phyloP scores from a whole-genome alignment of 2,888 invertebrate genomes.

The Euplexia lucipara region DNA sequence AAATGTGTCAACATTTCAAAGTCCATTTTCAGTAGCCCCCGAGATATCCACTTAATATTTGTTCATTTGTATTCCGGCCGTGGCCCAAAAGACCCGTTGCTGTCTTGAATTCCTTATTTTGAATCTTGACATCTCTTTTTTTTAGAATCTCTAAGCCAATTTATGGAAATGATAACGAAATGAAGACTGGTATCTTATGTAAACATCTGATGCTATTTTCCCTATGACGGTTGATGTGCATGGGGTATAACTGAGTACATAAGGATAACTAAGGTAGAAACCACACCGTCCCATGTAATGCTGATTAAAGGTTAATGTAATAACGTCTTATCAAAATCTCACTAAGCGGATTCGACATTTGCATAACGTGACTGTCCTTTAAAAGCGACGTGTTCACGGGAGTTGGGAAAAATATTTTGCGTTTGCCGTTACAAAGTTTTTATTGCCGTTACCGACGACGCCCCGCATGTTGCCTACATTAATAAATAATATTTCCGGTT shows the following conservation, averaged over 20 bases:
- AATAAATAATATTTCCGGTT: constrained; percentile 60
- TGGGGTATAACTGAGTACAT: not conserved
- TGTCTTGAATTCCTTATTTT: constrained; percentile 80
- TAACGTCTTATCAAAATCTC: constrained; percentile 64
- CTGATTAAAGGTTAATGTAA: constrained; percentile 56
- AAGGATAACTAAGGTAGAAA: not conserved
- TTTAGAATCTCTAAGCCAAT: constrained; percentile 54
- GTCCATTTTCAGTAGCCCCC: constrained; percentile 75
- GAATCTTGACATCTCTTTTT: constrained; percentile 74
- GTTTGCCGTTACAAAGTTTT: constrained; percentile 67
- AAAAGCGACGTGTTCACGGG: constrained; percentile 64
- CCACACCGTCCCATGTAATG: not conserved
- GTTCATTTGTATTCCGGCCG: constrained; percentile 82
- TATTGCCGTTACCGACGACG: constrained; percentile 61
- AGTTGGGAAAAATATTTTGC: constrained; percentile 71
- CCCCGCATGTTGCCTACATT: constrained; percentile 57
- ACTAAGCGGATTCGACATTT: constrained; percentile 69
- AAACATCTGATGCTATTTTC: constrained; percentile 36
- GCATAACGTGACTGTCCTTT: constrained; percentile 71
- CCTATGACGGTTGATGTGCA: not conserved
- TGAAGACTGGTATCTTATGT: constrained; percentile 34
- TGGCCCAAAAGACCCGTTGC: constrained; percentile 69
- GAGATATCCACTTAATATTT: constrained; percentile 77
- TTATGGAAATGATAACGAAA: constrained; percentile 46
- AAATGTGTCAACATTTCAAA: constrained; percentile 75